A percentile compares a stretch with the other conserved stretches of the same genome.
These are phyloP conservation scores for Neoascia interrupta DNA, from an alignment of 2,888 invertebrate genomes.

Conservation along the genomic window DNA sequence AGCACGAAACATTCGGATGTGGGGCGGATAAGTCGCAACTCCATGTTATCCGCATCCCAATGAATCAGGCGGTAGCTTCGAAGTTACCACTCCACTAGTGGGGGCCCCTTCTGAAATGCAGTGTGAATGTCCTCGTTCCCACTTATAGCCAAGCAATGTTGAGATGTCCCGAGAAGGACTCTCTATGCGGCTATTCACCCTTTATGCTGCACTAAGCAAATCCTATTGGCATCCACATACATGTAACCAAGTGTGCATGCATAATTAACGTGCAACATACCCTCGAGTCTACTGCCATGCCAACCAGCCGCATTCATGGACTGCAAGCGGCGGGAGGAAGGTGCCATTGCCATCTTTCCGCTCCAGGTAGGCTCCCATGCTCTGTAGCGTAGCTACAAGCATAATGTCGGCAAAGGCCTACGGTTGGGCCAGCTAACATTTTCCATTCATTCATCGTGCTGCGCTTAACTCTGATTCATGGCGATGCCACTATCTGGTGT, in stretches of 20 bases:
- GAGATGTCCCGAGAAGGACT: slow-evolving; percentile 47
- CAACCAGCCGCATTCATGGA: too few species aligned
- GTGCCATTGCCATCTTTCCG: slow-evolving; percentile 19
- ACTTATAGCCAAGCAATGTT: slow-evolving; percentile 16
- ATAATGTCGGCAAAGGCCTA: slow-evolving; percentile 48
- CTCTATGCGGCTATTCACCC: slow-evolving; percentile 62
- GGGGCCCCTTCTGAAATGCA: slow-evolving; percentile 14
- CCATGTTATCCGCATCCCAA: slow-evolving; percentile 2
- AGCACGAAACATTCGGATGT: slow-evolving; percentile 17
- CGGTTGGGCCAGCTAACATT: slow-evolving; percentile 59
- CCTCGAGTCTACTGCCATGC: slow-evolving; percentile 41
- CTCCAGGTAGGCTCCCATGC: slow-evolving; percentile 38
- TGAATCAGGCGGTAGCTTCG: slow-evolving; percentile 21
- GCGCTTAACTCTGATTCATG: slow-evolving; percentile 66
- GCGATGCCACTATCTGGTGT: slow-evolving; percentile 31
- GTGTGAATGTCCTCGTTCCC: slow-evolving; percentile 63
- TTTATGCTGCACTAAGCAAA: slow-evolving; percentile 56
- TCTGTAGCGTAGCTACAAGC: too few species aligned
- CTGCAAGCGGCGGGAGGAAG: too few species aligned
- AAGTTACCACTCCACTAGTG: background rate
- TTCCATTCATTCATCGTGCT: slow-evolving; percentile 39
- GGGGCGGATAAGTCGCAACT: background rate
- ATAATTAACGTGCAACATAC: slow-evolving; percentile 66
- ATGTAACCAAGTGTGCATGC: slow-evolving; percentile 65
- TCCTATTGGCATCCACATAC: slow-evolving; percentile 57